Evolutionary conservation across 2,888 invertebrate species (phyloP).

Genomic region (Allophyes oxyacanthae): DNA sequence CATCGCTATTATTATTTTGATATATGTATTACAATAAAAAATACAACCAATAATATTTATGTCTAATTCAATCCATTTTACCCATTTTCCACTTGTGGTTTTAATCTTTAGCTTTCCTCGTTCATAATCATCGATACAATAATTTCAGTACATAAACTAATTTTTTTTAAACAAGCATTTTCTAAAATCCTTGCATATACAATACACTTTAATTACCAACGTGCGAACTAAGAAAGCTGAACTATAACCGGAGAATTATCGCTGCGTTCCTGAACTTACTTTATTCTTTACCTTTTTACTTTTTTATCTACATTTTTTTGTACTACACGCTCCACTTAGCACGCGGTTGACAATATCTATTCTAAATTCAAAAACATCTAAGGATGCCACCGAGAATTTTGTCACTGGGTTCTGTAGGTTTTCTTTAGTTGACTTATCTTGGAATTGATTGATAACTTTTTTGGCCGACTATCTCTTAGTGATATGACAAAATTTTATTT

Average conservation of each 20-base stretch:
- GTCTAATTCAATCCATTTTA: too few relatives aligned
- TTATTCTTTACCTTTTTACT: constrained; percentile 40
- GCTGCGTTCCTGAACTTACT: constrained; percentile 26
- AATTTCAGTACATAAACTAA: too few relatives aligned
- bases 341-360: constrained; percentile 54
- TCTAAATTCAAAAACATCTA: constrained; percentile 30
- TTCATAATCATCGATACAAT: too few relatives aligned
- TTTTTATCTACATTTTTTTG: constrained; percentile 58
- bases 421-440: neutral
- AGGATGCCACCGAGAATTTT: constrained; percentile 18
- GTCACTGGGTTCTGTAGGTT: constrained; percentile 44
- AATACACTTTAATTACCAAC: constrained; percentile 43
- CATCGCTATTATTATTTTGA: too few relatives aligned
- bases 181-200: constrained; percentile 37
- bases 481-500: too few relatives aligned
- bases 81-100: too few relatives aligned
- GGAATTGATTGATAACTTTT: too few relatives aligned
- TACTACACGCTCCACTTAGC: constrained; percentile 58
- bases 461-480: too few relatives aligned
- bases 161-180: neutral
- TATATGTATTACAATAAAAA: too few relatives aligned
- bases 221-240: constrained; percentile 49
- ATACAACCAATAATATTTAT: too few relatives aligned
- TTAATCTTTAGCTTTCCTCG: too few relatives aligned
- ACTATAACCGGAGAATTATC: constrained; percentile 49